A percentile compares a stretch with the other conserved stretches of the same genome.
These are phyloP conservation scores for Leptinotarsa lineolata DNA, from an alignment of 1,140 invertebrate genomes.

Conservation along the genomic window DNA sequence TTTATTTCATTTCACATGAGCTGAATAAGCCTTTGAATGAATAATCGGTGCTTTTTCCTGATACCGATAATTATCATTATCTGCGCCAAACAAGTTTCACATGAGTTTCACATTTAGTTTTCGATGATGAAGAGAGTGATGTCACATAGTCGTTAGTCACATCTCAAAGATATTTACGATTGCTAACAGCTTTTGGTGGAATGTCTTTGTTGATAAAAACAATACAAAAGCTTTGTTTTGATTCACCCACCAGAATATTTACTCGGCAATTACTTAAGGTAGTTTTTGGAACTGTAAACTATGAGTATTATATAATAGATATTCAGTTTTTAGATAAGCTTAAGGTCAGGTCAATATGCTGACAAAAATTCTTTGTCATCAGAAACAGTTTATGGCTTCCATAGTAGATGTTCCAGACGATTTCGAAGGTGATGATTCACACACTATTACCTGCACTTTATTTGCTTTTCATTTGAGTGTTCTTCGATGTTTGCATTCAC, in stretches of 20 bases:
- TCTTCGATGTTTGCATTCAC: too few species aligned
- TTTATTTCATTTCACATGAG: slow-evolving; percentile 1
- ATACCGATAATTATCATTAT: not conserved
- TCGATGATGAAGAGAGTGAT: not conserved
- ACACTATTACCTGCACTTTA: too few species aligned
- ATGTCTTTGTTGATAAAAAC: not conserved
- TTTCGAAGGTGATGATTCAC: too few species aligned
- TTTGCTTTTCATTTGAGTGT: too few species aligned
- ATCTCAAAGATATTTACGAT: not conserved
- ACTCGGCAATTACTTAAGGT: not conserved
- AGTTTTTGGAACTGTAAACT: too few species aligned
- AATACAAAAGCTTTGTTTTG: not conserved
- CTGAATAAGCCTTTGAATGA: slow-evolving; percentile 8
- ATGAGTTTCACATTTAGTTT: not conserved
- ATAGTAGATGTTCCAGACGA: too few species aligned
- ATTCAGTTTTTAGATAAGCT: too few species aligned
- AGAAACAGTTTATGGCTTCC: too few species aligned
- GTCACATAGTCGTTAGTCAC: not conserved
- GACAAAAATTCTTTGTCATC: too few species aligned
- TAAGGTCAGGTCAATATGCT: too few species aligned
- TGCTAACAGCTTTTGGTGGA: not conserved
- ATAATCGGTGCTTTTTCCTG: not conserved
- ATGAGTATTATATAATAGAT: too few species aligned
- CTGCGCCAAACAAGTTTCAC: not conserved
- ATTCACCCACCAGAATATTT: not conserved